phyloP scores from a whole-genome alignment of 1,140 invertebrate genomes.

The Cotesia glomerata region DNA sequence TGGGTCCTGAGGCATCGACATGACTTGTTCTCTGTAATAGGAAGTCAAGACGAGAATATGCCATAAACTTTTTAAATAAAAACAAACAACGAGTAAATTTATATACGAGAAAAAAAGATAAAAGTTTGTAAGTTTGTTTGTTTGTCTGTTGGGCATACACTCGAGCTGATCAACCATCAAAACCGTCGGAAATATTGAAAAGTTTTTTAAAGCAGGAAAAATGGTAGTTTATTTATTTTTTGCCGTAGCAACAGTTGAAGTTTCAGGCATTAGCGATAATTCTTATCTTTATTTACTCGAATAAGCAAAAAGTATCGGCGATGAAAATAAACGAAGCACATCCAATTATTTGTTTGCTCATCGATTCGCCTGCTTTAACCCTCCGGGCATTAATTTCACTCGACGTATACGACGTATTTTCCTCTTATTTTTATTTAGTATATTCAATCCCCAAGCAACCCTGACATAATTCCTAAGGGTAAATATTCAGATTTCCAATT shows the following conservation, averaged over 20 bases:
- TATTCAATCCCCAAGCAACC: not conserved
- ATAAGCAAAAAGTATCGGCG: not conserved
- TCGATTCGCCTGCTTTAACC: not conserved
- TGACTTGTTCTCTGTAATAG: not conserved
- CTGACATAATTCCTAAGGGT: slow-evolving; percentile 21
- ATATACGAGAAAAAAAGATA: too few species aligned
- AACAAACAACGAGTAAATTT: not conserved
- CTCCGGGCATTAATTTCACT: slow-evolving; percentile 3
- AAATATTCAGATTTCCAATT: slow-evolving; percentile 31
- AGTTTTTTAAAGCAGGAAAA: not conserved
- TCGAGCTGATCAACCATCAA: not conserved
- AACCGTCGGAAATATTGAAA: not conserved
- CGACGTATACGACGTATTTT: slow-evolving; percentile 6
- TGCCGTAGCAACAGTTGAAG: too few species aligned
- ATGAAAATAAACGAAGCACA: slow-evolving; percentile 27
- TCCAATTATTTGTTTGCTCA: slow-evolving; percentile 28
- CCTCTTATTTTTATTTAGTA: not conserved
- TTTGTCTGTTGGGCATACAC: too few species aligned
- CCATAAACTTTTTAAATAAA: not conserved
- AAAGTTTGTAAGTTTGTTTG: too few species aligned
- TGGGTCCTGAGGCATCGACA: slow-evolving; percentile 14
- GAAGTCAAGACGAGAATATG: too few species aligned
- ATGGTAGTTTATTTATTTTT: too few species aligned
- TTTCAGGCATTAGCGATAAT: not conserved
- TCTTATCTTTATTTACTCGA: not conserved